A percentile compares a stretch with the other conserved stretches of the same genome.
Conservation (phyloP, 2,888 invertebrate species). For the Scaptomyza polygonia region DNA sequence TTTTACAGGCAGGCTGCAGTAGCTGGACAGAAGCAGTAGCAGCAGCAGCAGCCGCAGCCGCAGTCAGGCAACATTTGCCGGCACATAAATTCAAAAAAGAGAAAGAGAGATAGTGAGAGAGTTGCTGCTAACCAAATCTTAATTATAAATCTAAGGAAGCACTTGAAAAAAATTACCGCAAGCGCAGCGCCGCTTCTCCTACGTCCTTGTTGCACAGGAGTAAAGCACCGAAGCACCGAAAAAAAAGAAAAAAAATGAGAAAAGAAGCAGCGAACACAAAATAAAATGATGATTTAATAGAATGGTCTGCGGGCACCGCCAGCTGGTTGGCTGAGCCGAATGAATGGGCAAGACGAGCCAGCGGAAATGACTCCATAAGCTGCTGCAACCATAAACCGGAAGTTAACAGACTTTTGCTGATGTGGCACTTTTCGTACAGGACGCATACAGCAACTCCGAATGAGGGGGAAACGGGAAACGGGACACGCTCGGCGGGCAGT, state of each 20-base stretch:
- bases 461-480: constrained; percentile 16
- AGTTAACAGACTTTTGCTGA: constrained; percentile 83
- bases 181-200: constrained; percentile 68
- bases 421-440: constrained; percentile 72
- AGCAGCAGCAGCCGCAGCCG: constrained; percentile 20
- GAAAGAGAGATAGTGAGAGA: constrained; percentile 31
- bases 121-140: constrained; percentile 82
- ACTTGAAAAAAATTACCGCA: constrained; percentile 76
- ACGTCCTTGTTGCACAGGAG: constrained; percentile 11
- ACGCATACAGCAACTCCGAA: constrained; percentile 1
- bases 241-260: constrained; percentile 26
- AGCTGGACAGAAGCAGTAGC: constrained; percentile 14
- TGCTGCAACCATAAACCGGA: constrained; percentile 81
- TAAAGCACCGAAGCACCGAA: constrained; percentile 15
- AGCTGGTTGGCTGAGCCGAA: constrained; percentile 71
- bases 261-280: constrained; percentile 44
- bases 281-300: constrained; percentile 82
- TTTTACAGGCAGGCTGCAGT: constrained; percentile 35
- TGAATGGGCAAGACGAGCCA: constrained; percentile 70
- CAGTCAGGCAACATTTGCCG: constrained; percentile 53
- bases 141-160: constrained; percentile 83
- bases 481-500: constrained; percentile 70
- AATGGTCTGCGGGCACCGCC: constrained; percentile 76
- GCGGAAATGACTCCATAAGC: constrained; percentile 79
- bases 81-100: constrained; percentile 79